Conservation (phyloP, 2,797 vertebrate genomes). For the Cossypha dichroa region DNA sequence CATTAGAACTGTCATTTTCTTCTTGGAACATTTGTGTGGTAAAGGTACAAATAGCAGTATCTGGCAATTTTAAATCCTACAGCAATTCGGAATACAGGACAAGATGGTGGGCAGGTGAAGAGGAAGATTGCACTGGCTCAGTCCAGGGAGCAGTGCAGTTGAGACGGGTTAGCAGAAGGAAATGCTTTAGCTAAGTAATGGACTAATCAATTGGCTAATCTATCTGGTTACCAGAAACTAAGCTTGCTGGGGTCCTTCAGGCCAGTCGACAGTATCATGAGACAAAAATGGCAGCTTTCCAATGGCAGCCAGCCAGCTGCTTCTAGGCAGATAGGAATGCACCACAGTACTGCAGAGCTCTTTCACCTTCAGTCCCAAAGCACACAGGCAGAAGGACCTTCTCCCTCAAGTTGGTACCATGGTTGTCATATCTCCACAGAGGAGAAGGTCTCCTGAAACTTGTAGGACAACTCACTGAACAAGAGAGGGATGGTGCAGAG, state of each 20-base stretch:
- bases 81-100: background rate
- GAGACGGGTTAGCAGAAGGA: background rate
- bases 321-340: slow-evolving; percentile 10
- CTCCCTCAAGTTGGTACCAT: fast-evolving
- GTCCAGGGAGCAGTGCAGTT: background rate
- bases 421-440: background rate
- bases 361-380: background rate
- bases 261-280: fast-evolving
- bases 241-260: background rate
- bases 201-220: background rate
- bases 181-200: background rate
- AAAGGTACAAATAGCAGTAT: background rate
- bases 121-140: background rate
- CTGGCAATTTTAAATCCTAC: background rate
- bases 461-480: background rate
- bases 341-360: background rate
- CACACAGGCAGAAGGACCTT: background rate
- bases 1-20: background rate
- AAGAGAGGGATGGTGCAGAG: background rate
- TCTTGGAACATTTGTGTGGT: background rate
- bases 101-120: background rate
- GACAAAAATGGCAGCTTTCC: slow-evolving; percentile 18
- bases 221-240: background rate
- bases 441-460: background rate
- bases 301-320: background rate